phyloP scores from a whole-genome alignment of 2,113 vertebrate species.

The Vulpes lagopus region DNA sequence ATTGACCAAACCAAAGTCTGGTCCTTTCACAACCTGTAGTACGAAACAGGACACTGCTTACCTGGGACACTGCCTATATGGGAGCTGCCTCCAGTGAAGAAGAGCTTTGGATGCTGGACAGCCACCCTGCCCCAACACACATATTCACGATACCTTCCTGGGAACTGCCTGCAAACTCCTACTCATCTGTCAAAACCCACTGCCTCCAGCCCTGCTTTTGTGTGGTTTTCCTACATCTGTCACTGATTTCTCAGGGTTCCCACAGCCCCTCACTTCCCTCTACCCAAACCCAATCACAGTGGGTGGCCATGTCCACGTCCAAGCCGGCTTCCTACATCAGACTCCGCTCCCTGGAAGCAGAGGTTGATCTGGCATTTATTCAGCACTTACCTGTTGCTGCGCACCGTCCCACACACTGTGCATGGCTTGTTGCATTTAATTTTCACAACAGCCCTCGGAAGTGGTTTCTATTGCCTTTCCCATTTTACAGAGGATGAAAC shows the following conservation, averaged over 20 bases:
- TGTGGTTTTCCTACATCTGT: background rate
- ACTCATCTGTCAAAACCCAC: background rate
- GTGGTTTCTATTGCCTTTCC: background rate
- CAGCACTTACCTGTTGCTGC: background rate
- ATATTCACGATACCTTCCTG: background rate
- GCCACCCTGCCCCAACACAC: background rate
- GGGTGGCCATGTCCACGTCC: background rate
- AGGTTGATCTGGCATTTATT: background rate
- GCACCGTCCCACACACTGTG: background rate
- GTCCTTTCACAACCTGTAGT: background rate
- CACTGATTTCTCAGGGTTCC: background rate
- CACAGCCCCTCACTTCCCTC: background rate
- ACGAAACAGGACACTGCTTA: background rate
- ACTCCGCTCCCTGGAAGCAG: background rate
- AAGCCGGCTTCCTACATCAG: background rate
- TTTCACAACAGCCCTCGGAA: background rate
- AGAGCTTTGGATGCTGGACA: background rate
- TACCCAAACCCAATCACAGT: background rate
- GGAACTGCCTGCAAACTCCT: background rate
- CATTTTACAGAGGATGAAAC: background rate
- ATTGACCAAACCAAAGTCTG: background rate
- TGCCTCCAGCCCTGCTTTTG: background rate
- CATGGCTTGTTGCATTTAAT: background rate
- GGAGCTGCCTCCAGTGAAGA: background rate
- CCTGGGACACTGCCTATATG: background rate